Conservation (phyloP, 2,797 vertebrate genomes). For the Pseudomugil gertrudae region DNA sequence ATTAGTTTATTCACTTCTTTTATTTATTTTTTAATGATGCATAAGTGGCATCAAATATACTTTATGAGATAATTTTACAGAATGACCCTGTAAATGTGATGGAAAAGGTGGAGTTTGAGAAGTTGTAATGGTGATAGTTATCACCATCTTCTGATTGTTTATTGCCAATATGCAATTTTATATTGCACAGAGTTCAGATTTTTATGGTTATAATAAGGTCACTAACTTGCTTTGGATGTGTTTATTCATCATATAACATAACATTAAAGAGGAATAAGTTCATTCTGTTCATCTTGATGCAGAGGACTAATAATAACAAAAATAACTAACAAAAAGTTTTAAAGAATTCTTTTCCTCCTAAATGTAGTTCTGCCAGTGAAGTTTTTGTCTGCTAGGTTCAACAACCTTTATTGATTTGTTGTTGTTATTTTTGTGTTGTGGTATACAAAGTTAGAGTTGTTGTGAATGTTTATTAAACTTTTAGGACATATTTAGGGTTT, state of each 20-base stretch:
- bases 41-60: neutral
- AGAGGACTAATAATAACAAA: neutral
- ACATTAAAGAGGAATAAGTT: neutral
- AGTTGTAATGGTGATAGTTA: neutral
- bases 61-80: neutral
- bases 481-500: neutral
- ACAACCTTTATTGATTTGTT: neutral
- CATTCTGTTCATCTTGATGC: neutral
- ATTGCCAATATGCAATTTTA: constrained; percentile 9
- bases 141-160: constrained; percentile 6
- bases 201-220: constrained; percentile 3
- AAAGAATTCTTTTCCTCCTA: neutral
- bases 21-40: neutral
- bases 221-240: constrained; percentile 2
- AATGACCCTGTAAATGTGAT: neutral
- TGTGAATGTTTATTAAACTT: neutral
- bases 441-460: neutral
- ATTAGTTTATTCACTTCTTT: too few relatives aligned
- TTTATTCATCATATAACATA: neutral
- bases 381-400: neutral
- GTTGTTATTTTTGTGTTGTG: neutral
- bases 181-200: constrained; percentile 25
- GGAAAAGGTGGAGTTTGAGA: neutral
- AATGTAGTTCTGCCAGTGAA: neutral
- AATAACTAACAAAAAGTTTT: too few relatives aligned